A percentile compares a stretch with the other conserved stretches of the same genome.
Conservation (phyloP, 2,113 vertebrate genomes). For the Danionella cerebrum region DNA sequence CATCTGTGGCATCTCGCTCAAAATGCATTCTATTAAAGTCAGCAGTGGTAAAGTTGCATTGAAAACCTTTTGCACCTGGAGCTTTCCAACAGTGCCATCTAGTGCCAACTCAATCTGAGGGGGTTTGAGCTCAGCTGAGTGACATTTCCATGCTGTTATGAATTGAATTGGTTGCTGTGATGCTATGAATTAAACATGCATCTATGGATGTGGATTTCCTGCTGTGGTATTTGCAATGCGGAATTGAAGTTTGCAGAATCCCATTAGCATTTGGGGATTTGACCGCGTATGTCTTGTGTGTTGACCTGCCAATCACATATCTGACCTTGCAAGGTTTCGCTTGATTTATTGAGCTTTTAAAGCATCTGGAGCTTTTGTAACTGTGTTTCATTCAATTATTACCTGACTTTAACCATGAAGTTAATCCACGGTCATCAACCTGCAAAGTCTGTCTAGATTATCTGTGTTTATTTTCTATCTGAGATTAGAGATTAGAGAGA, state of each 20-base stretch:
- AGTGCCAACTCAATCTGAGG: neutral
- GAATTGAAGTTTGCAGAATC: neutral
- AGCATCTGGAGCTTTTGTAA: constrained; percentile 34
- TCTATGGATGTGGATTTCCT: neutral
- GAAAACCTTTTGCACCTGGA: neutral
- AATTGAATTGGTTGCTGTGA: neutral
- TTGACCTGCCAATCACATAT: neutral
- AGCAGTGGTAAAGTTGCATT: neutral
- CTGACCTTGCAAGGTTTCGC: neutral
- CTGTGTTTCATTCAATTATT: constrained; percentile 53
- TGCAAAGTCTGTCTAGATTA: constrained; percentile 60
- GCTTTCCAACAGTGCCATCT: constrained; percentile 24
- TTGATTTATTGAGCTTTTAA: constrained; percentile 40
- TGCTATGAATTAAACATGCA: constrained; percentile 2
- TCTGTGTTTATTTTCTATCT: constrained; percentile 66
- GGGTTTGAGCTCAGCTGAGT: neutral
- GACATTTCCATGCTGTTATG: neutral
- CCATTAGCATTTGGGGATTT: neutral
- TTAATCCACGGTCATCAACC: constrained; percentile 65
- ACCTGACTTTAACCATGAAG: constrained; percentile 57
- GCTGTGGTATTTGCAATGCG: neutral
- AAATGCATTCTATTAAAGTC: neutral
- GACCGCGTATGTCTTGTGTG: neutral
- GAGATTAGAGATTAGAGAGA: constrained; percentile 55
- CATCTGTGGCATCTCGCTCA: constrained; percentile 16